Percentiles rank a stretch among this genome's conserved stretches.
Evolutionary conservation across 2,113 vertebrate genomes (phyloP).

Genomic region (Glaucomys volans): DNA sequence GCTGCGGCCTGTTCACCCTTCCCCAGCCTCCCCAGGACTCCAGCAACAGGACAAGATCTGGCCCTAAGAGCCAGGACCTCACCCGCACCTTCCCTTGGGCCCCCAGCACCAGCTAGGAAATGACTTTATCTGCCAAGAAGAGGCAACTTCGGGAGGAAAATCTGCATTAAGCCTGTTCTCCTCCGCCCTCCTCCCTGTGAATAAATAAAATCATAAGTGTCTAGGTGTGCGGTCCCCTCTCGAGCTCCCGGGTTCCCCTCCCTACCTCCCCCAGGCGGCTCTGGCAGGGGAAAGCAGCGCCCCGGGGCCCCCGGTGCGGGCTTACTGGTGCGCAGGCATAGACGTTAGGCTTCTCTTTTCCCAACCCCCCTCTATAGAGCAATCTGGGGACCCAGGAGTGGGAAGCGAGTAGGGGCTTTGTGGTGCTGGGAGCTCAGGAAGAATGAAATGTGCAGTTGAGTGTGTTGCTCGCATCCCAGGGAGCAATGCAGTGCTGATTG

Average conservation of each 20-base stretch:
- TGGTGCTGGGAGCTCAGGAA: constrained; percentile 76
- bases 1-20: constrained; percentile 26
- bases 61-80: neutral
- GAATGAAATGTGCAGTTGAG: constrained; percentile 83
- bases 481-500: constrained; percentile 81
- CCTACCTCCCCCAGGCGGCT: constrained; percentile 79
- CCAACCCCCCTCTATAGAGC: constrained; percentile 75
- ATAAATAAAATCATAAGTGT: constrained; percentile 72
- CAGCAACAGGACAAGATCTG: neutral
- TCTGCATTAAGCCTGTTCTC: constrained; percentile 5
- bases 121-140: constrained; percentile 67
- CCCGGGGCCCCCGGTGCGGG: constrained; percentile 49
- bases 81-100: neutral
- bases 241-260: constrained; percentile 53
- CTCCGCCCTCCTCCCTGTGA: constrained; percentile 57
- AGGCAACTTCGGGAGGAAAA: constrained; percentile 69
- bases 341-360: constrained; percentile 56
- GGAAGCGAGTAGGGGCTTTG: constrained; percentile 80
- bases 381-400: constrained; percentile 72
- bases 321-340: constrained; percentile 45
- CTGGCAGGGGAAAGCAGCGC: constrained; percentile 63
- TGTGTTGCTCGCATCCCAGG: constrained; percentile 83
- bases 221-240: constrained; percentile 79
- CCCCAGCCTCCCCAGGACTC: neutral
- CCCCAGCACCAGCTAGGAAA: constrained; percentile 48